These are phyloP conservation scores for Patiria miniata DNA, from an alignment of 35 echinoderm and acorn worm species.

Conservation along the genomic window DNA sequence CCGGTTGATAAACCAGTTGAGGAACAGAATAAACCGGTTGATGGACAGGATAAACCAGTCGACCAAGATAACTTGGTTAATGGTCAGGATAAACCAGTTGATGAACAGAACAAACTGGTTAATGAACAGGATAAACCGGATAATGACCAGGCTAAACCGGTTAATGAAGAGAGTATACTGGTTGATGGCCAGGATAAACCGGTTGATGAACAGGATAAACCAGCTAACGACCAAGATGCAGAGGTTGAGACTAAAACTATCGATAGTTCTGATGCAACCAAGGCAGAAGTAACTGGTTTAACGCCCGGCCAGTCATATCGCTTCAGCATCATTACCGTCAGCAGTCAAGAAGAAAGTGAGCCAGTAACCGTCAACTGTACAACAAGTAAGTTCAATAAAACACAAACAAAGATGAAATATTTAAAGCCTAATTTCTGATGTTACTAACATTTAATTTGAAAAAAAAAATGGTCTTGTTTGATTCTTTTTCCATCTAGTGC, in stretches of 20 bases:
- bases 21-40: neutral
- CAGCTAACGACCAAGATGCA: neutral
- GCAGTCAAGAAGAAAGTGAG: constrained; percentile 59
- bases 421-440: no score
- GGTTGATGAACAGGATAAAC: neutral
- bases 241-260: constrained; percentile 5
- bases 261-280: constrained; percentile 49
- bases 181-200: neutral
- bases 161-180: neutral
- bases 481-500: neutral
- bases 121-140: neutral
- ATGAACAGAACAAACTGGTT: neutral
- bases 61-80: constrained; percentile 8
- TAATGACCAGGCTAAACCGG: neutral
- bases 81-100: neutral
- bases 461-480: neutral
- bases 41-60: neutral
- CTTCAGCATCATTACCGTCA: constrained; percentile 50
- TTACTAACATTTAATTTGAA: no score
- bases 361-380: constrained; percentile 21
- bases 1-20: neutral
- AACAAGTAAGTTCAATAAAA: constrained; percentile 58
- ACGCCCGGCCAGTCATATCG: constrained; percentile 38
- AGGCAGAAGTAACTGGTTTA: constrained; percentile 49
- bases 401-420: no score